phyloP scores from a whole-genome alignment of 2,797 vertebrate species.

The Pipistrellus pipistrellus region DNA sequence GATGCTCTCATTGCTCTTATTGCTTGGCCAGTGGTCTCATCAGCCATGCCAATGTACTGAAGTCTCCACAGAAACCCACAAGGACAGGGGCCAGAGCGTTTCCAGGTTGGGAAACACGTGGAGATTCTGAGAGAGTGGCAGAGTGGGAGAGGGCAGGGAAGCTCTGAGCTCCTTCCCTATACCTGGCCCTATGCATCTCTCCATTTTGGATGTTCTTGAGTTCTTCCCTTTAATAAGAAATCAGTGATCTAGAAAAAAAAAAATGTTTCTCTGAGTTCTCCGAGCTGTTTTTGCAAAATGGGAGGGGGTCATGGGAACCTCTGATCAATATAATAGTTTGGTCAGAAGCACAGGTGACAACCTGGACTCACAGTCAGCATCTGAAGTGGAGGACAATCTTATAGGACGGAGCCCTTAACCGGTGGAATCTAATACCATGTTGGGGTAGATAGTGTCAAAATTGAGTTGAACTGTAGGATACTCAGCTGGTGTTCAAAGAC shows the following conservation, averaged over 20 bases:
- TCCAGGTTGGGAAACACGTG: too few relatives aligned
- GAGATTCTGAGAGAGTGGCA: too few relatives aligned
- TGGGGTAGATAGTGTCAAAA: neutral
- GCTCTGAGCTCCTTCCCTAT: neutral
- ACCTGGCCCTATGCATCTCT: too few relatives aligned
- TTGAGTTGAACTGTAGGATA: neutral
- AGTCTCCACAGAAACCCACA: too few relatives aligned
- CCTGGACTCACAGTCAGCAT: neutral
- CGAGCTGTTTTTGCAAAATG: neutral
- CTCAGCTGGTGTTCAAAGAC: neutral
- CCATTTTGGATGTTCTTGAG: too few relatives aligned
- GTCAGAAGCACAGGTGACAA: neutral
- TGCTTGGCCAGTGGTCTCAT: neutral
- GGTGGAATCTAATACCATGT: neutral
- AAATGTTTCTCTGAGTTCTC: too few relatives aligned
- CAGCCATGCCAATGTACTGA: neutral
- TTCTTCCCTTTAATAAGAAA: too few relatives aligned
- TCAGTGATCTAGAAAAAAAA: too few relatives aligned
- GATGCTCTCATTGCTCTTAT: too few relatives aligned
- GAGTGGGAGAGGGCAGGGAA: neutral
- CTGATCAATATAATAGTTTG: too few relatives aligned
- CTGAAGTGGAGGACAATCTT: neutral
- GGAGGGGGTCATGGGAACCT: neutral
- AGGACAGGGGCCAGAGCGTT: neutral
- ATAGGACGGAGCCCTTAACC: neutral